Percentiles rank a stretch among this genome's conserved stretches.
These are phyloP conservation scores for Melieria omissa DNA, from an alignment of 2,888 invertebrate species.

Conservation along the genomic window DNA sequence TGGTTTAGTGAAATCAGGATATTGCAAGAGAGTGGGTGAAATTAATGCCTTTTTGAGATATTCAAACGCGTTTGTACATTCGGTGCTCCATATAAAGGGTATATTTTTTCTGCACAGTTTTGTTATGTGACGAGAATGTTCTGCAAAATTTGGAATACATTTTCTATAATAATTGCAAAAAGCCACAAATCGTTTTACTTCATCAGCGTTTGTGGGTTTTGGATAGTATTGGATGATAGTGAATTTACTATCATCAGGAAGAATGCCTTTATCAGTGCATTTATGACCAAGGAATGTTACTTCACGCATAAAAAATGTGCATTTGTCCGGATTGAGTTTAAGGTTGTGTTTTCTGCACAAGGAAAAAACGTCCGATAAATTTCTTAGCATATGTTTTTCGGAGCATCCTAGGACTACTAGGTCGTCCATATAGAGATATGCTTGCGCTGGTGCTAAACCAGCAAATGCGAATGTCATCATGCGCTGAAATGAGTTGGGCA, in stretches of 20 bases:
- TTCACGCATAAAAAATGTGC: no score
- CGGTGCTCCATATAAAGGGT: background rate
- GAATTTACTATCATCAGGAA: no score
- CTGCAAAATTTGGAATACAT: background rate
- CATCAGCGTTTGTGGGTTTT: background rate
- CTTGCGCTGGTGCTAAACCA: background rate
- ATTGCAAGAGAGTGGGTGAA: slow-evolving; percentile 1
- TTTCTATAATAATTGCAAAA: no score
- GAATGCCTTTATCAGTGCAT: no score
- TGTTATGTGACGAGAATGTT: slow-evolving; percentile 3
- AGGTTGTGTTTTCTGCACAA: no score
- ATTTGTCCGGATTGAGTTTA: no score
- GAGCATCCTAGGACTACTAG: no score
- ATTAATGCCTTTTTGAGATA: background rate
- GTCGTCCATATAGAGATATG: background rate
- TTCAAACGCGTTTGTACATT: background rate
- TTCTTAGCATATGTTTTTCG: no score
- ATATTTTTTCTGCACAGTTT: background rate
- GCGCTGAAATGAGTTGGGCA: background rate
- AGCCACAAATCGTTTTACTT: no score
- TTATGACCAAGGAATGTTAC: no score
- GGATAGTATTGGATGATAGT: background rate
- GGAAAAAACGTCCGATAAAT: no score
- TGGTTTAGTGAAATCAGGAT: background rate
- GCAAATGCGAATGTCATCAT: background rate